Conservation (phyloP, 2,888 invertebrate genomes). For the Heliconius hortense region DNA sequence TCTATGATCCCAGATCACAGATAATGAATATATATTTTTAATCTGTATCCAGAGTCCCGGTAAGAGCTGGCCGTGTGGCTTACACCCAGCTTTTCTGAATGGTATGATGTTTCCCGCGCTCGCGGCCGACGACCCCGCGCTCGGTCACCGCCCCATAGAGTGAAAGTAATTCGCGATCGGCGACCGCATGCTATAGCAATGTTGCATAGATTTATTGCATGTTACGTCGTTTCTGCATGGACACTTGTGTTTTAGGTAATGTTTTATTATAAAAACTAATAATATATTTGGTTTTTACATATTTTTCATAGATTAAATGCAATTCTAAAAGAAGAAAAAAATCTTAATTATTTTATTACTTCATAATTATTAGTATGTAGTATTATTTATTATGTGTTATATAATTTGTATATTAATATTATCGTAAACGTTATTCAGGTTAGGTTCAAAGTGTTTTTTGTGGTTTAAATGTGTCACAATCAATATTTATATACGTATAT, state of each 20-base stretch:
- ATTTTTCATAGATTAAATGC: neutral
- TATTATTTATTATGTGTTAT: neutral
- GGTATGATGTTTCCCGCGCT: slow-evolving; percentile 76
- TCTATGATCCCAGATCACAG: neutral
- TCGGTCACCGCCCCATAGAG: slow-evolving; percentile 78
- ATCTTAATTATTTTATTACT: neutral
- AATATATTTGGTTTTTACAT: neutral
- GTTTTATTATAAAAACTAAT: neutral
- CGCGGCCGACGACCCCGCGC: slow-evolving; percentile 73
- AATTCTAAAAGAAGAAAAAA: neutral
- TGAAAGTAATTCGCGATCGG: slow-evolving; percentile 81
- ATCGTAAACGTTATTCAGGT: neutral
- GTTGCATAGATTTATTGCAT: slow-evolving; percentile 46
- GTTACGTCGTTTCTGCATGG: slow-evolving; percentile 40
- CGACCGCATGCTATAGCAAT: slow-evolving; percentile 62
- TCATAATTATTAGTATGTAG: neutral
- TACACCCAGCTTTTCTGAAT: slow-evolving; percentile 70
- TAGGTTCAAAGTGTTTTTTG: neutral
- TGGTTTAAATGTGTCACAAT: neutral
- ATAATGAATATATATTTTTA: slow-evolving; percentile 7
- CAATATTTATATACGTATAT: neutral
- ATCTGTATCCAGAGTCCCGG: slow-evolving; percentile 22
- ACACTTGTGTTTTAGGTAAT: slow-evolving; percentile 15
- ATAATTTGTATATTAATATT: neutral
- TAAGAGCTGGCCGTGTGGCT: slow-evolving; percentile 17